These are phyloP conservation scores for human DNA, from an alignment of 2,113 vertebrate genomes.

Conservation along the genomic window DNA sequence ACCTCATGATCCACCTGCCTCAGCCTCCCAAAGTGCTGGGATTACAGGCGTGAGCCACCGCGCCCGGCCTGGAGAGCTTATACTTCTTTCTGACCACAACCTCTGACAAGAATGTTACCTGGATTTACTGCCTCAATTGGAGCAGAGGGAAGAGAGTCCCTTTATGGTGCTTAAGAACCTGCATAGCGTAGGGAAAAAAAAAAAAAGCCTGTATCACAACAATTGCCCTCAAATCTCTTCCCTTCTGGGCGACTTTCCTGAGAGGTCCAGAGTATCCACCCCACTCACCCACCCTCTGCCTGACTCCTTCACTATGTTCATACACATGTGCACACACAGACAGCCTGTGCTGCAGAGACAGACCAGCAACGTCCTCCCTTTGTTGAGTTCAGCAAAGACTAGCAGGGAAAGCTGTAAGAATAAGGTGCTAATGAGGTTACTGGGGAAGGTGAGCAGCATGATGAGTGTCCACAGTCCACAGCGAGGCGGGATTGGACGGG, in stretches of 20 bases:
- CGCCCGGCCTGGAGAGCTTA: not conserved
- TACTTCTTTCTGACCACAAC: not conserved
- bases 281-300: not conserved
- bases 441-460: not conserved
- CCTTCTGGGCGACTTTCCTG: not conserved
- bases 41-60: too few relatives aligned
- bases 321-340: not conserved
- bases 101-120: not conserved
- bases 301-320: not conserved
- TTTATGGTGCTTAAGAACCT: not conserved
- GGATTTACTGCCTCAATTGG: not conserved
- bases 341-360: not conserved
- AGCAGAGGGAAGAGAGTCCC: not conserved
- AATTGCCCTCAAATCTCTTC: not conserved
- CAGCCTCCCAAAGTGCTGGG: too few relatives aligned
- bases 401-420: not conserved
- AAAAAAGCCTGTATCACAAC: not conserved
- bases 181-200: too few relatives aligned
- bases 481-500: not conserved
- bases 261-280: not conserved
- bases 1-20: too few relatives aligned
- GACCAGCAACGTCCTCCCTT: not conserved
- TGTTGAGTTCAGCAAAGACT: slow-evolving; percentile 19
- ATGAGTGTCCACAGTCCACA: not conserved
- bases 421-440: slow-evolving; percentile 33